Percentiles rank a stretch among this genome's conserved stretches.
Conservation (phyloP, 2,113 vertebrate genomes). For the Pycnonotus jocosus region DNA sequence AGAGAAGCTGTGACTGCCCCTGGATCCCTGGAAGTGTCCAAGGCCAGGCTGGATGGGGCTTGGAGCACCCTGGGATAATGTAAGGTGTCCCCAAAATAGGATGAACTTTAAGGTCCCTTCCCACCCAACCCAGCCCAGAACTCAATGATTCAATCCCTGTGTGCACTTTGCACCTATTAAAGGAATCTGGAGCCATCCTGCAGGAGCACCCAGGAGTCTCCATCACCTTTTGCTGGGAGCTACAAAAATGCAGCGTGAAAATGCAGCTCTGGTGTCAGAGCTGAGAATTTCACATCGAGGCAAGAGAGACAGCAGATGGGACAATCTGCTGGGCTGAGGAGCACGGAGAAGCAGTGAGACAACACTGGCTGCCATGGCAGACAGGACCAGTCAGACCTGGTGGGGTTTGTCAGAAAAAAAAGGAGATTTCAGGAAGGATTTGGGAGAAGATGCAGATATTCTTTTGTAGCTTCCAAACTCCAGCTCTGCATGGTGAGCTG, state of each 20-base stretch:
- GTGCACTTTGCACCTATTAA: too few relatives aligned
- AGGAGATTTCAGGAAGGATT: background rate
- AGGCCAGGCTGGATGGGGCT: fast-evolving
- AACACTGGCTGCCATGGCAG: background rate
- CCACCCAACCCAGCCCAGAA: background rate
- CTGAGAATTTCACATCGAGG: background rate
- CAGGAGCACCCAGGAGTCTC: background rate
- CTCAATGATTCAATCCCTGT: fast-evolving
- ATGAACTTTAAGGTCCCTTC: background rate
- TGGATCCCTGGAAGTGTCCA: background rate
- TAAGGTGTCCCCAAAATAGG: background rate
- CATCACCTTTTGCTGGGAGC: background rate
- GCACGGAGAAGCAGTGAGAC: background rate
- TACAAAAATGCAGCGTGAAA: background rate
- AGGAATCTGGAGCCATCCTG: background rate
- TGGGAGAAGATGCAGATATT: background rate
- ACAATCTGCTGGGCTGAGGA: background rate
- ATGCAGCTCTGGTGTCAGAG: background rate
- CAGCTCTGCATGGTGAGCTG: background rate
- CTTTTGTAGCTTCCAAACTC: background rate
- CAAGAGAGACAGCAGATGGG: constrained; percentile 39
- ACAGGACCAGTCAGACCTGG: fast-evolving
- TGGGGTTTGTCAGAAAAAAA: background rate
- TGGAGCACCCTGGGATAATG: fast-evolving
- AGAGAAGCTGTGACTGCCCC: background rate